A percentile compares a stretch with the other conserved stretches of the same genome.
phyloP scores from a whole-genome alignment of 1,140 invertebrate species.

The Drosophila arawakana region DNA sequence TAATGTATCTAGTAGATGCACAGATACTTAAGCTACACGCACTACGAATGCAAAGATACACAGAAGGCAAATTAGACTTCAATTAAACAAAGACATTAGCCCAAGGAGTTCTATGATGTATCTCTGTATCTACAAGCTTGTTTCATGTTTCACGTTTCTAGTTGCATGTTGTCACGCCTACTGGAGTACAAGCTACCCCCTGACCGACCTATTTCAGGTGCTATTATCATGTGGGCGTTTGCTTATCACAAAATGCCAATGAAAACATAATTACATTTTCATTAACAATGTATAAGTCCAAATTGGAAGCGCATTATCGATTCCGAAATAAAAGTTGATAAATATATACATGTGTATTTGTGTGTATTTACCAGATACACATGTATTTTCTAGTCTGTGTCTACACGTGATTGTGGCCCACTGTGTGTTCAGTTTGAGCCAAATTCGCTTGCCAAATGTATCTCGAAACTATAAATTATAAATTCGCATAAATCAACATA shows the following conservation, averaged over 20 bases:
- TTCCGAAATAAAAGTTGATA: conserved; percentile 16
- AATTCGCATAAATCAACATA: conserved; percentile 31
- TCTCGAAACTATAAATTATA: conserved; percentile 10
- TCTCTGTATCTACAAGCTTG: conserved; percentile 7
- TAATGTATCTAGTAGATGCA: conserved; percentile 20
- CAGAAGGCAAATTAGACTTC: conserved; percentile 4
- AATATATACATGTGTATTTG: neutral
- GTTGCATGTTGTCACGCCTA: conserved; percentile 8
- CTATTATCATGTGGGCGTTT: neutral
- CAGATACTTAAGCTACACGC: conserved; percentile 5
- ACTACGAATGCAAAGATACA: neutral
- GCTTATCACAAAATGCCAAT: conserved; percentile 11
- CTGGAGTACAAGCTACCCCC: neutral
- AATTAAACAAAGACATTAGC: conserved; percentile 26
- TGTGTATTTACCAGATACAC: neutral
- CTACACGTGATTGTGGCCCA: conserved; percentile 55
- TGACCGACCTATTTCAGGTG: neutral
- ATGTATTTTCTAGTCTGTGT: conserved; percentile 19
- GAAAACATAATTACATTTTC: conserved; percentile 75
- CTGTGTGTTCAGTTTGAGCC: neutral
- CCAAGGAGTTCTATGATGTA: conserved; percentile 6
- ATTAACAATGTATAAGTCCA: conserved; percentile 80
- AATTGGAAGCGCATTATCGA: conserved; percentile 66
- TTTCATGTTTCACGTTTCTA: conserved; percentile 2
- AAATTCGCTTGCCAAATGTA: conserved; percentile 12